phyloP scores from a whole-genome alignment of 1,140 invertebrate genomes.

The Bemisia tabaci region DNA sequence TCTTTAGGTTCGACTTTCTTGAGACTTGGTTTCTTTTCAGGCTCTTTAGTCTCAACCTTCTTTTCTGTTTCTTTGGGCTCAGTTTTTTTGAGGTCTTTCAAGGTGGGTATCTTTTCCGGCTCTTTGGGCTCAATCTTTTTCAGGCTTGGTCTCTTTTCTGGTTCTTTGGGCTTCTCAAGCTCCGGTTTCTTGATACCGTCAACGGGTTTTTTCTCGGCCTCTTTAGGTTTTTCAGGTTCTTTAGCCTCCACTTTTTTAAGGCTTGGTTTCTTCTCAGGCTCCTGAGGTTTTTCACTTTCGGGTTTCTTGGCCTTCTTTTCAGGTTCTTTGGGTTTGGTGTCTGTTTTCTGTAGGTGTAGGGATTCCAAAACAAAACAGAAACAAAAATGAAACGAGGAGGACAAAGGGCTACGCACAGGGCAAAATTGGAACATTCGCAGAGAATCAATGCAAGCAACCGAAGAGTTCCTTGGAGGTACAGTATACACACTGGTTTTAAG shows the following conservation, averaged over 20 bases:
- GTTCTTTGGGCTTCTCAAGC: not conserved
- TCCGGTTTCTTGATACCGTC: not conserved
- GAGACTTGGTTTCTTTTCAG: not conserved
- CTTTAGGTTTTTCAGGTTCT: conserved; percentile 12
- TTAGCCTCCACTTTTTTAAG: not conserved
- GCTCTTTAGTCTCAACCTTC: not conserved
- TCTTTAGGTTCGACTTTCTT: not conserved
- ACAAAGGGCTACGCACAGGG: not conserved
- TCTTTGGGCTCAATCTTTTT: not conserved
- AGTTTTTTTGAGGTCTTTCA: not conserved
- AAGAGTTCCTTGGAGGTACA: too few relatives aligned
- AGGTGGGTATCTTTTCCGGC: not conserved
- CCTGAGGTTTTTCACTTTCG: not conserved
- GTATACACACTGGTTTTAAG: too few relatives aligned
- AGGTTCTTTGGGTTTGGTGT: not conserved
- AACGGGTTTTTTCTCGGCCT: conserved; percentile 10
- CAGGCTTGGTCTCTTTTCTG: not conserved
- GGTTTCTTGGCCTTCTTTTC: not conserved
- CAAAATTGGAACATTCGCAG: too few relatives aligned
- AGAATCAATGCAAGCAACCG: too few relatives aligned
- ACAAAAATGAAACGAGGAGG: not conserved
- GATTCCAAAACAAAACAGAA: not conserved
- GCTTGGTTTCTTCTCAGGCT: not conserved
- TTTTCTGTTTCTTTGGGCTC: not conserved
- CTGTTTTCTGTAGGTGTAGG: not conserved